A percentile compares a stretch with the other conserved stretches of the same genome.
Conservation (phyloP, 2,113 vertebrate genomes). For the Lepus europaeus region DNA sequence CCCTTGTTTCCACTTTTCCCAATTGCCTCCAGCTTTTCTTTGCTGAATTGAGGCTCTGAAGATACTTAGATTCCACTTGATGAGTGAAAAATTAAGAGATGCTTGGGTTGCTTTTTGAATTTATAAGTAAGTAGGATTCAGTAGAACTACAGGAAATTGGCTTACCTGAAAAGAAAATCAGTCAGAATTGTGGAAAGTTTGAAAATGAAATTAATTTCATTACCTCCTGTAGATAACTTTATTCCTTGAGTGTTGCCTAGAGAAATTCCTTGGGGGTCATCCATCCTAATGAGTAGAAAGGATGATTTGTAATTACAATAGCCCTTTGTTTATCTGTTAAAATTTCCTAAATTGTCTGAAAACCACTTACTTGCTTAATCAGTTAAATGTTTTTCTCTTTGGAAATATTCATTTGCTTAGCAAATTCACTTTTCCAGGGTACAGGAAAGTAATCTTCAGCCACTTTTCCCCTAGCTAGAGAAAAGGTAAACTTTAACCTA, state of each 20-base stretch:
- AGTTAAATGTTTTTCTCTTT: constrained; percentile 64
- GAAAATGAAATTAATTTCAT: constrained; percentile 50
- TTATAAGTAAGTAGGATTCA: background rate
- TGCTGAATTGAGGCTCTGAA: background rate
- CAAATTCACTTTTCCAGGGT: constrained; percentile 75
- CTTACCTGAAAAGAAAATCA: background rate
- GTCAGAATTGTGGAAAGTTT: background rate
- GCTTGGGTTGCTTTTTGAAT: background rate
- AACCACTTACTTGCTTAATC: constrained; percentile 60
- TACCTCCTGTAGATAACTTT: background rate
- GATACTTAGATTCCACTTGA: background rate
- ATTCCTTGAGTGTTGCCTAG: background rate
- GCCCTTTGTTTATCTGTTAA: constrained; percentile 52
- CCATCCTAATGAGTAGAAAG: constrained; percentile 12
- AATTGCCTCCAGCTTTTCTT: background rate
- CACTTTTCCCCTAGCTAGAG: constrained; percentile 77
- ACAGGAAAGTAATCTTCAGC: constrained; percentile 76
- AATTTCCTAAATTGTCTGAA: constrained; percentile 40
- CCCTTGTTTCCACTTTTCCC: background rate
- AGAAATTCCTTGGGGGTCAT: background rate
- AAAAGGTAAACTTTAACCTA: constrained; percentile 84
- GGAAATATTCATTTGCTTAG: constrained; percentile 75
- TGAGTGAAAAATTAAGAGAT: background rate
- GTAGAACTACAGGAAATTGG: background rate
- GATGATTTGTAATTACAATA: constrained; percentile 56